Evolutionary conservation across 2,113 vertebrate genomes (phyloP), one percentile per base, ranked within the genome.

Genomic region (Tilapia sparmanii): DNA sequence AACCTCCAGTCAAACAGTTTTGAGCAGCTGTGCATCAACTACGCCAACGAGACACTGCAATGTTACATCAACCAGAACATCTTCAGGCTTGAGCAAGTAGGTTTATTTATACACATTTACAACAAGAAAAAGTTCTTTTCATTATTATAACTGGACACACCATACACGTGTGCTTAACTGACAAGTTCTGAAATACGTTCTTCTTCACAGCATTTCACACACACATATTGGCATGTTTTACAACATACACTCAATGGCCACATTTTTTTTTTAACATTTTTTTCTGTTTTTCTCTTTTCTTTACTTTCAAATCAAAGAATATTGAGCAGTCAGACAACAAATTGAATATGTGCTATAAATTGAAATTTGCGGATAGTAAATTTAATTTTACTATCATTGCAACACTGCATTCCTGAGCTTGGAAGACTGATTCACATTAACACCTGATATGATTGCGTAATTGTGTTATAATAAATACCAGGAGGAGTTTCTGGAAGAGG

Each of bases 21-120:
- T 57, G 98, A 99, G 90, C 98, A 99, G 93, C 98, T 99, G 92
- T 99, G 98, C 93, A 99, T 99, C 90, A 99, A 99, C 94, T 99
- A 98, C 22, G 96, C 98, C 55, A 98, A 97, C 0, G 98, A 99
- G 83, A 98, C 97, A 91, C 96, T 99, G 10, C 98, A 98, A 90
- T 96, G 96, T 94, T 99, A 98, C 94, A 98, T 98, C 93, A 99
- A 97, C 86, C 97, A 98, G 80, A 97, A 97, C 83, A 97, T 99
- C 90, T 99, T 99, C 95, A 97, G 95, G 45, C 90, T 97, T 33
- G 96, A 98, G 85, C 98, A 99, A 96, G 99, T 99, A 85, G 90
- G 92, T 89, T 55, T 19, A 82, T 3, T 45, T 19, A 45, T 66
- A 13, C 2, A 61, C 7, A 54, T 76, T 76, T 31, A 76, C 15